Percentiles rank a stretch among this genome's conserved stretches.
These are phyloP conservation scores for Bubalus kerabau DNA, from an alignment of 2,113 vertebrate species.

Conservation along the genomic window DNA sequence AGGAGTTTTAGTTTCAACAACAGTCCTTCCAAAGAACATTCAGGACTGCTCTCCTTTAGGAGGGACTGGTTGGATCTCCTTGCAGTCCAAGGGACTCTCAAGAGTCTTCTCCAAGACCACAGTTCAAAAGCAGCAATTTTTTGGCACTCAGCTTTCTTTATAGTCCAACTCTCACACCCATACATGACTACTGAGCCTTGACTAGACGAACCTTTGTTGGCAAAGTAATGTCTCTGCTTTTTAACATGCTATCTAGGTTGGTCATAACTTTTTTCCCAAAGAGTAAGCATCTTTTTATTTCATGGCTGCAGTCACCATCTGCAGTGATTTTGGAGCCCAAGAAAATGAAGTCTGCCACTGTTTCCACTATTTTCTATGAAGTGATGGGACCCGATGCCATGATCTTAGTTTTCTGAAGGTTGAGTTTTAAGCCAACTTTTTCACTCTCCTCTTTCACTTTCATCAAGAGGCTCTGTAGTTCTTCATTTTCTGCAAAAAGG, in stretches of 20 bases:
- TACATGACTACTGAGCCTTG: neutral
- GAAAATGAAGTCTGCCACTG: neutral
- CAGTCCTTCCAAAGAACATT: neutral
- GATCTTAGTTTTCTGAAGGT: neutral
- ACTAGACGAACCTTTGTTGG: neutral
- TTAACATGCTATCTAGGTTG: neutral
- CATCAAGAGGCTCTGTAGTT: neutral
- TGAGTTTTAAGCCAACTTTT: neutral
- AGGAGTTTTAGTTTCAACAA: neutral
- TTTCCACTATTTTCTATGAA: neutral
- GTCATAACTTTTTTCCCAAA: neutral
- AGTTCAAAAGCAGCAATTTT: neutral
- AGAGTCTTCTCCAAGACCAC: neutral
- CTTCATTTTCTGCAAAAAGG: neutral
- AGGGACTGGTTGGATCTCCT: neutral
- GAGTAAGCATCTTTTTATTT: neutral
- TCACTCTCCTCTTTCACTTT: neutral
- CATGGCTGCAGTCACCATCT: neutral
- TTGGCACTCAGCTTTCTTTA: neutral
- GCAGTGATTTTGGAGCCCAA: neutral
- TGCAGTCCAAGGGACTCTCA: neutral
- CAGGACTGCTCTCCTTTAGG: neutral
- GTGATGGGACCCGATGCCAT: neutral
- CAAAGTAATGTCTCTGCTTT: neutral
- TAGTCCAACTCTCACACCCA: neutral